Evolutionary conservation across 1,140 invertebrate genomes (phyloP), one percentile per base, ranked within the genome.

Genomic region (Augochlora pura): DNA sequence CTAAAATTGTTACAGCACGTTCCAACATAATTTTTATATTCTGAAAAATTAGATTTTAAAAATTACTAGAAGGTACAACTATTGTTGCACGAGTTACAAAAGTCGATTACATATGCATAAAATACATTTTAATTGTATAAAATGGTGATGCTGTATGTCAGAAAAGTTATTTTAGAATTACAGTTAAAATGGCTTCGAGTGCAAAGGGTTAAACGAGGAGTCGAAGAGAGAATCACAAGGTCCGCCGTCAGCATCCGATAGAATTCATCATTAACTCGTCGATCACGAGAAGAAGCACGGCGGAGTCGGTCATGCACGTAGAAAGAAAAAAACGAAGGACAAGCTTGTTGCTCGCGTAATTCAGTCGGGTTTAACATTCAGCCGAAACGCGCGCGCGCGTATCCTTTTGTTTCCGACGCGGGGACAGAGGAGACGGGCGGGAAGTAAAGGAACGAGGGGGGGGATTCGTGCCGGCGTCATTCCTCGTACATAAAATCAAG

Each of bases 401-500:
- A 14, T 27, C 25, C 57, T 70, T 49, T 46, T 70, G 57, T 63
- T 77, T 63, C 75, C 52, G 16, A 63, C 52, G 39, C 14, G 27
- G n/a, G 27, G 14, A 21, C 14, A 27, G 16, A 4, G 32, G 38
- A 71, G 70, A 63, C 14, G 52, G 54, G 62, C 63, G 14, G 25
- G 32, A 62, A 12, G 32, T 16, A 62, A 16, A 32, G 12, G 25
- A 18, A 62, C 25, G 27, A 32, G 4, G 1, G 32, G 75, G 4
- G 1, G 32, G 75, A 63, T 71, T 77, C 75, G 27, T 42, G 25
- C 7, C 57, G 9, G 38, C 23, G 39, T 46, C 38, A 14, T 46
- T 59, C 49, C 18, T 16, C 64, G 66, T 70, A 70, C 46, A 52
- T 70, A 77, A 77, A 77, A 77, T 63, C 59, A 77, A 23, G n/a